These are phyloP conservation scores for Diarsia mendica DNA, from an alignment of 2,888 invertebrate genomes.

Conservation along the genomic window DNA sequence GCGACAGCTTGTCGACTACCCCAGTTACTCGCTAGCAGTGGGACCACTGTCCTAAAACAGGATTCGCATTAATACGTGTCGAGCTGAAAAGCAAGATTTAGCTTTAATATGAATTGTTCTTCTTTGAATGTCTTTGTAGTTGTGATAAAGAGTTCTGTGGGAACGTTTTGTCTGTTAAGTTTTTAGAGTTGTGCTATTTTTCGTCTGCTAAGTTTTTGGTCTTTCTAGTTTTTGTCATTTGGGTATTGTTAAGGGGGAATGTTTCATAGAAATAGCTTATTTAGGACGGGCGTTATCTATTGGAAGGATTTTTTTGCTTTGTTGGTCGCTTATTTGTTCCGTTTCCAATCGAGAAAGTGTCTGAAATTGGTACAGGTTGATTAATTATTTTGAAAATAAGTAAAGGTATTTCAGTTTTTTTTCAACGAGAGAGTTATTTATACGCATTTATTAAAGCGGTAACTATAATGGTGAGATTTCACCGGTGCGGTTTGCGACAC, in stretches of 20 bases:
- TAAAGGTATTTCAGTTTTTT: no score
- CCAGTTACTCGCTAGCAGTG: neutral
- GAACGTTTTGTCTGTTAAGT: conserved; percentile 19
- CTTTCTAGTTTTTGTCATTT: neutral
- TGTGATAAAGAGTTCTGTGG: conserved; percentile 10
- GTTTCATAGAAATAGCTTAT: neutral
- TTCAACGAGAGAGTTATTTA: no score
- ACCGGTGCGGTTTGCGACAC: no score
- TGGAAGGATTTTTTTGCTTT: neutral
- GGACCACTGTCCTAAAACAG: neutral
- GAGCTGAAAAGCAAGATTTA: conserved; percentile 19
- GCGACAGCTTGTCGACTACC: neutral
- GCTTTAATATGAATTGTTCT: conserved; percentile 9
- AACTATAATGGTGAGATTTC: no score
- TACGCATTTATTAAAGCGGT: neutral
- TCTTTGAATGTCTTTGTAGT: conserved; percentile 18
- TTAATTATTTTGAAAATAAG: no score
- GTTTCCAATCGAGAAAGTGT: no score
- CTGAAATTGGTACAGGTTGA: no score
- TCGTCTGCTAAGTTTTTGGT: conserved; percentile 9
- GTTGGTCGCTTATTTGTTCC: no score
- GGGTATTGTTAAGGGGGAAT: neutral
- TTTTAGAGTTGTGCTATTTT: neutral
- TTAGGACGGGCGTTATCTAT: neutral
- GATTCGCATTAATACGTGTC: conserved; percentile 19